Evolutionary conservation across 1,140 invertebrate species (phyloP).

Genomic region (Hyphantria cunea): DNA sequence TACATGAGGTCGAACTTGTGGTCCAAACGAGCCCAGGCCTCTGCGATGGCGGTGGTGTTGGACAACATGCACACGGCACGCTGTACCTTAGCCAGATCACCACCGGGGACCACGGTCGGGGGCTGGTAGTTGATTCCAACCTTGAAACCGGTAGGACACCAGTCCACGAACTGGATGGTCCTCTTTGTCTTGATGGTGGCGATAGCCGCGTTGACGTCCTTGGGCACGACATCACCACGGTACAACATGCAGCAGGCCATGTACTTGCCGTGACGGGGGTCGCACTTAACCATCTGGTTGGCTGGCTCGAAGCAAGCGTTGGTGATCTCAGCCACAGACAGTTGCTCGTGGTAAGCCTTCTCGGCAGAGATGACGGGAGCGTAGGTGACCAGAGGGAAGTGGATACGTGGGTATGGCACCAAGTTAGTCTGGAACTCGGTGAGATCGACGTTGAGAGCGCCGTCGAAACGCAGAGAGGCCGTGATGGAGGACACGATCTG

Average conservation of each 20-base stretch:
- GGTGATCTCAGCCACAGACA: constrained; percentile 93
- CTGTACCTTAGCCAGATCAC: constrained; percentile 89
- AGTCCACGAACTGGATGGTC: constrained; percentile 93
- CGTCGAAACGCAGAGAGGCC: constrained; percentile 94
- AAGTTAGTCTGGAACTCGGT: constrained; percentile 96
- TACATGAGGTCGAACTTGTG: constrained; percentile 95
- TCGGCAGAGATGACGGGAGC: constrained; percentile 93
- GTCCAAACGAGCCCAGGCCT: constrained; percentile 90
- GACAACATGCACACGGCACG: constrained; percentile 90
- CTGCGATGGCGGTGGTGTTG: constrained; percentile 92
- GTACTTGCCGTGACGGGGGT: constrained; percentile 94
- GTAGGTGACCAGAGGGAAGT: constrained; percentile 92
- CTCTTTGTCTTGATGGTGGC: constrained; percentile 93
- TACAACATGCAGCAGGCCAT: constrained; percentile 94
- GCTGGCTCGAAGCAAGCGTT: constrained; percentile 94
- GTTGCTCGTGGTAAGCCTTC: constrained; percentile 93
- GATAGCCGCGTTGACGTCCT: constrained; percentile 92
- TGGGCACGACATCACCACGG: constrained; percentile 89
- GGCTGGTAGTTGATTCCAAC: constrained; percentile 91
- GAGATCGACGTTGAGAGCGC: constrained; percentile 93
- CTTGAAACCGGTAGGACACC: too few species aligned
- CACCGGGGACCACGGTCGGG: constrained; percentile 91
- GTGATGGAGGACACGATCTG: constrained; percentile 95
- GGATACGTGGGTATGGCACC: constrained; percentile 92
- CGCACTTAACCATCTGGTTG: constrained; percentile 97